Evolutionary conservation across 2,113 vertebrate species (phyloP).

Genomic region (Rhinoptilus africanus): DNA sequence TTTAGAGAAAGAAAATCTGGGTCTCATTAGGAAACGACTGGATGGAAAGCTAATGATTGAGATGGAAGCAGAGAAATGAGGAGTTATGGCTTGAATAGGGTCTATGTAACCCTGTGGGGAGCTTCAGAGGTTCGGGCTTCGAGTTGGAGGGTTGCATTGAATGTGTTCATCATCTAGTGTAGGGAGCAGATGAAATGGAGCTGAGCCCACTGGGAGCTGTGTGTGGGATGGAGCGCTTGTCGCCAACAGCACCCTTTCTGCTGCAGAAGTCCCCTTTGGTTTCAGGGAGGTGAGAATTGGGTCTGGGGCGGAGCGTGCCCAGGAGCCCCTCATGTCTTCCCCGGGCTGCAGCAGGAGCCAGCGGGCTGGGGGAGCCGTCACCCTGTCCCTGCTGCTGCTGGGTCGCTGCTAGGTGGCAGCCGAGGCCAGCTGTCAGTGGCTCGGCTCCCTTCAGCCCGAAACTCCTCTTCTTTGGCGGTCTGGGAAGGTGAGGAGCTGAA

Average conservation of each 20-base stretch:
- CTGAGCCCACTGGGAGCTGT: background rate
- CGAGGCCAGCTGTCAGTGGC: background rate
- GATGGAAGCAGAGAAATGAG: background rate
- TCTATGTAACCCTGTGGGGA: rapidly evolving
- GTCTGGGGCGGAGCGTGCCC: background rate
- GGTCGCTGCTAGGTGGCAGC: background rate
- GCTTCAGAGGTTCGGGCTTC: background rate
- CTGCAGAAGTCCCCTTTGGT: background rate
- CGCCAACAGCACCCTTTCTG: background rate
- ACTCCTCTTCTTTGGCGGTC: background rate
- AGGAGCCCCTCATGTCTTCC: background rate
- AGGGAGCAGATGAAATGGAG: rapidly evolving
- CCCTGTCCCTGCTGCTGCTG: background rate
- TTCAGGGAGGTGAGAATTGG: background rate
- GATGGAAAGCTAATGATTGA: background rate
- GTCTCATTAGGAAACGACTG: background rate
- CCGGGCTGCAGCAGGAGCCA: background rate
- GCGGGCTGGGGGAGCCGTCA: background rate
- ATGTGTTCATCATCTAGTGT: rapidly evolving
- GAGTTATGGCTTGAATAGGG: background rate
- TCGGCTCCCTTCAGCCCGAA: background rate
- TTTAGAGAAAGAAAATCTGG: background rate
- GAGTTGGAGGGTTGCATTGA: rapidly evolving
- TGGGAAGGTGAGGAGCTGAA: background rate
- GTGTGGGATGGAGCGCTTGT: background rate